A percentile compares a stretch with the other conserved stretches of the same genome.
phyloP scores from a whole-genome alignment of 23 tunicate genomes.

The Styela clava region DNA sequence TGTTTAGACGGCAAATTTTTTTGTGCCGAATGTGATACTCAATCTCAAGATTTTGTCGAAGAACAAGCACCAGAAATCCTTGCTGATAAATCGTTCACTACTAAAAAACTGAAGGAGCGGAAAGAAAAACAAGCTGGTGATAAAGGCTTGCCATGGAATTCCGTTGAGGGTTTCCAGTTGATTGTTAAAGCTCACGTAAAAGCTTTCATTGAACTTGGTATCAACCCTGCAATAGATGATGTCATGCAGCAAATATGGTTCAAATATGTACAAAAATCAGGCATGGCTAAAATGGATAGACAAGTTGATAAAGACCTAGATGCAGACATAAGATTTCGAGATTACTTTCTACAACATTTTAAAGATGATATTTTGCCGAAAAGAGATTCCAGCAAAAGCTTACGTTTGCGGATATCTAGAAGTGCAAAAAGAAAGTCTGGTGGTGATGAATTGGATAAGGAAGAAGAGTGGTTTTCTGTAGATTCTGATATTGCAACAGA shows the following conservation, averaged over 20 bases:
- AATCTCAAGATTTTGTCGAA: conserved; percentile 62
- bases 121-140: conserved; percentile 15
- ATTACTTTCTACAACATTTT: conserved; percentile 14
- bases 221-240: conserved; percentile 34
- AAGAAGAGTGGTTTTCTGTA: conserved; percentile 29
- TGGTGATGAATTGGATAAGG: background rate
- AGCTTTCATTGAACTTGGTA: conserved; percentile 41
- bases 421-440: background rate
- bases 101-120: conserved; percentile 6
- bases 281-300: conserved; percentile 39
- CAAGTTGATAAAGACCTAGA: conserved; percentile 6
- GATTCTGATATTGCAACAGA: conserved; percentile 2
- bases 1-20: conserved; percentile 44
- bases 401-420: background rate
- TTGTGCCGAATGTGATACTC: conserved; percentile 47
- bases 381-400: background rate
- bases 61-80: conserved; percentile 33
- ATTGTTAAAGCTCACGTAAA: conserved; percentile 46
- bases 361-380: background rate
- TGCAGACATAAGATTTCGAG: conserved; percentile 33
- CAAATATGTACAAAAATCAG: conserved; percentile 53
- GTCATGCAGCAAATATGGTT: conserved; percentile 58
- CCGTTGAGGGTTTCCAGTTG: conserved; percentile 56
- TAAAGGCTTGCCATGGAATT: conserved; percentile 63
- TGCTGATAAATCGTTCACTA: conserved; percentile 6